A percentile compares a stretch with the other conserved stretches of the same genome.
Conservation (phyloP, 2,888 invertebrate genomes). For the Nomada lathburiana region DNA sequence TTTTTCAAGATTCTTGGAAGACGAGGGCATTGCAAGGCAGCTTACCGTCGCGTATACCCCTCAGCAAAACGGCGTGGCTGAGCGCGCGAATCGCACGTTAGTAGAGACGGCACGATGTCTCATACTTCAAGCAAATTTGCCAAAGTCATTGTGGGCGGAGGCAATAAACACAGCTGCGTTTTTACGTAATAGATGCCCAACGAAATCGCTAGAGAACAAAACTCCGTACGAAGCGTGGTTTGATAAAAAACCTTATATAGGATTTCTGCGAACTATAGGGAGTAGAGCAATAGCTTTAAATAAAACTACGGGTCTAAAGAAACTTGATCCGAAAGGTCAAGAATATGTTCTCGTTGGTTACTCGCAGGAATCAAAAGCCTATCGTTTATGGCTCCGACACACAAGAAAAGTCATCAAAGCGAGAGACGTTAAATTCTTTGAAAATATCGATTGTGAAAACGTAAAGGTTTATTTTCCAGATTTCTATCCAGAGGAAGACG, state of each 20-base stretch:
- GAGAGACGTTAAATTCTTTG: slow-evolving; percentile 2
- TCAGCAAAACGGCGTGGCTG: slow-evolving; percentile 74
- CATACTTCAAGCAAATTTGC: slow-evolving; percentile 19
- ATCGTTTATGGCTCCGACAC: slow-evolving; percentile 4
- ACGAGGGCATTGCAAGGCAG: too few species aligned
- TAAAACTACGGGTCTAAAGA: background rate
- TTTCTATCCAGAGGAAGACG: background rate
- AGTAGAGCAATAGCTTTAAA: background rate
- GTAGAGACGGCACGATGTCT: slow-evolving; percentile 69
- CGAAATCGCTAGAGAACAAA: background rate
- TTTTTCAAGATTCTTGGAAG: too few species aligned
- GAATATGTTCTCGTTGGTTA: background rate
- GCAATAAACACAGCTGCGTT: background rate
- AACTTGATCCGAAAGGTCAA: slow-evolving; percentile 8
- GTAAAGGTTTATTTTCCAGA: background rate
- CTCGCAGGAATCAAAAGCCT: slow-evolving; percentile 4
- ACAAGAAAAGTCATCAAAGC: slow-evolving; percentile 15
- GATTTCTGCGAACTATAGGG: background rate
- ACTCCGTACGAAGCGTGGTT: background rate
- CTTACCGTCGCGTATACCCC: slow-evolving; percentile 67
- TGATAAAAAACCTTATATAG: background rate
- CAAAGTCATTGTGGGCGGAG: background rate
- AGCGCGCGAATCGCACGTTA: slow-evolving; percentile 73
- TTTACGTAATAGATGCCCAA: background rate
- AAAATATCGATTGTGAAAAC: background rate